Base-by-base conservation (phyloP, 2,797 vertebrate species). In the Siniperca undulata region DNA sequence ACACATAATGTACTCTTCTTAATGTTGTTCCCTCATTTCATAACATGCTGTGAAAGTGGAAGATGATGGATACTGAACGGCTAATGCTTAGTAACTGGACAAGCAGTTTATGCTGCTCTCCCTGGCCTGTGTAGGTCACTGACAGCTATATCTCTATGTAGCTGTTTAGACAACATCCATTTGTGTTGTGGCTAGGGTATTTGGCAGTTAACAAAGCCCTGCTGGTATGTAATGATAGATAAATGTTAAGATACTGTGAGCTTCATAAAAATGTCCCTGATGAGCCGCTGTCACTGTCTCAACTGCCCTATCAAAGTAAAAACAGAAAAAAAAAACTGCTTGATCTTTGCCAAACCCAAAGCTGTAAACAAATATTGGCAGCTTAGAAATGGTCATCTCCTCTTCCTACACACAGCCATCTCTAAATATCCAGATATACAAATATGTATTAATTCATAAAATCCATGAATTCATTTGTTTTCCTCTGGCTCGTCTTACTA, bases 1-100 rank as follows among this genome's bases (percentile, higher is more conserved):
- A 78, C 78, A 78, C 70, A 77, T 74, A 78, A 85, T 74, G 66
- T 70, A 78, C 82, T 66, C 77, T 56, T 84, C 38, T 76, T 69
- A 83, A 79, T 89, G 76, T 81, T 84, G 38, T 69, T 82, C 78
- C 74, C 76, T 70, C 80, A 72, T 86, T 91, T 88, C 70, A 73
- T 88, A 90, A 88, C 81, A 71, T 76, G 46, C 74, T 75, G 74
- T 70, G 72, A 55, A 86, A 90, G 67, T 14, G 24, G 72, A 78
- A 59, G 74, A 69, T 62, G 64, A 85, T 55, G 46, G 30, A 79
- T 34, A 44, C 11, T 55, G 66, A 81, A 22, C 60, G 53, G 53
- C 38, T 73, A 40, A 69, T 71, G 46, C 36, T 50, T 24, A 22
- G 20, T 50, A 71, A 81, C 20, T 7, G 27, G 42, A n/a, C 17